Conservation (phyloP, 2,113 vertebrate species). For the Arvicanthis niloticus region DNA sequence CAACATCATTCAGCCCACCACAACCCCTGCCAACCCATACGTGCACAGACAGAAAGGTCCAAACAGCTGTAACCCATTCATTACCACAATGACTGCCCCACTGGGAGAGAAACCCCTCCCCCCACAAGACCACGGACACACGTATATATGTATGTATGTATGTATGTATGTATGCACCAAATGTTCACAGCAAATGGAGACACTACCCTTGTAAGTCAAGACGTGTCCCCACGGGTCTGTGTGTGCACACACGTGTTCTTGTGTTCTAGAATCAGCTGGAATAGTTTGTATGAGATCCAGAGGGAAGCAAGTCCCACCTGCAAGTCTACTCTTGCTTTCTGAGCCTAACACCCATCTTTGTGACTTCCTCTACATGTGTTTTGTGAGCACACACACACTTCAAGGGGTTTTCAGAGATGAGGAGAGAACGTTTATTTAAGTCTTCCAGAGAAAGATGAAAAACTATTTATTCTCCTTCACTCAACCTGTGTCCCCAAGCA, state of each 20-base stretch:
- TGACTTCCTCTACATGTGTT: not conserved
- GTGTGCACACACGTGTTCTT: not conserved
- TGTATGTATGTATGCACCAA: not conserved
- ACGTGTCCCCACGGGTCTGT: accelerated
- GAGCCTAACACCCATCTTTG: no score
- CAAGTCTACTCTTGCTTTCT: not conserved
- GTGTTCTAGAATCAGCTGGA: not conserved
- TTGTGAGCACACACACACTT: no score
- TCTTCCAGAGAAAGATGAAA: not conserved
- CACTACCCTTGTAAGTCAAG: no score
- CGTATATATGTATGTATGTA: not conserved
- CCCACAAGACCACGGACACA: not conserved
- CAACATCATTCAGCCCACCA: not conserved
- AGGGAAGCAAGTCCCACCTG: not conserved
- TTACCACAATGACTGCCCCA: not conserved
- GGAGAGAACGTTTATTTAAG: not conserved
- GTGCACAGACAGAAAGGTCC: not conserved
- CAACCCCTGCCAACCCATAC: not conserved
- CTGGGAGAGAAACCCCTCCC: not conserved
- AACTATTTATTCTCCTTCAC: not conserved
- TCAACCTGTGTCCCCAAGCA: not conserved
- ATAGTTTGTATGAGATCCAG: not conserved
- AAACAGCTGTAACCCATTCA: no score
- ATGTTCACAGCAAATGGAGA: not conserved
- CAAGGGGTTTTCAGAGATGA: no score